Percentiles rank a stretch among this genome's conserved stretches.
phyloP scores from a whole-genome alignment of 2,113 vertebrate genomes.

The Vulpes vulpes region DNA sequence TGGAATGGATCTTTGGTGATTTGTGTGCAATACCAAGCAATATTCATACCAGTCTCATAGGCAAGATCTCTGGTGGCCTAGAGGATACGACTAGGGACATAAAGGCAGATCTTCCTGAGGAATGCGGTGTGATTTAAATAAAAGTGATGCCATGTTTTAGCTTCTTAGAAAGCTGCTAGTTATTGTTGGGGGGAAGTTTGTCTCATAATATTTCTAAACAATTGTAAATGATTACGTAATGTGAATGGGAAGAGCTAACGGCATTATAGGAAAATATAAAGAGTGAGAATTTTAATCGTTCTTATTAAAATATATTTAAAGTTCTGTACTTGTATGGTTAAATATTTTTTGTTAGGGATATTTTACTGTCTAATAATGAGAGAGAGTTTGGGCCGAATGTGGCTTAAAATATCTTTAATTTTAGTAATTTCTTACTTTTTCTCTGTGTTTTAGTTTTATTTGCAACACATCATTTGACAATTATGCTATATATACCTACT shows the following conservation, averaged over 20 bases:
- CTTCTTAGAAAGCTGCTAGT: conserved; percentile 44
- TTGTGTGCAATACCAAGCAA: conserved; percentile 77
- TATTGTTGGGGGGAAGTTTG: conserved; percentile 65
- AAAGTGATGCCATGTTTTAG: conserved; percentile 72
- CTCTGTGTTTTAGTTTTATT: conserved; percentile 10
- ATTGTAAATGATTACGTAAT: conserved; percentile 74
- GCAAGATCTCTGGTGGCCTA: conserved; percentile 74
- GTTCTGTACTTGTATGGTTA: background rate
- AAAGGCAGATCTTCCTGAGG: conserved; percentile 81
- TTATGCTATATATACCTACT: background rate
- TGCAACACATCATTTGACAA: background rate
- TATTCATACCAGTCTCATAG: conserved; percentile 78
- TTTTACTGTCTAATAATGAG: background rate
- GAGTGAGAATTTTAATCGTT: background rate
- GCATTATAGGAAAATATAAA: conserved; percentile 21
- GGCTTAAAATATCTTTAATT: conserved; percentile 8
- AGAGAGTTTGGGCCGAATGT: background rate
- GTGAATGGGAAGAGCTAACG: conserved; percentile 64
- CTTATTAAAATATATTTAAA: background rate
- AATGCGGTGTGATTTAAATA: conserved; percentile 82
- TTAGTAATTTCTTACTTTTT: conserved; percentile 17
- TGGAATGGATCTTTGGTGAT: conserved; percentile 80
- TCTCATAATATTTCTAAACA: conserved; percentile 80
- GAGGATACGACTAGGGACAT: conserved; percentile 70
- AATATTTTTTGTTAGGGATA: background rate